Percentiles rank a stretch among this genome's conserved stretches.
phyloP scores from a whole-genome alignment of 2,797 vertebrate species.

The Morus bassanus region DNA sequence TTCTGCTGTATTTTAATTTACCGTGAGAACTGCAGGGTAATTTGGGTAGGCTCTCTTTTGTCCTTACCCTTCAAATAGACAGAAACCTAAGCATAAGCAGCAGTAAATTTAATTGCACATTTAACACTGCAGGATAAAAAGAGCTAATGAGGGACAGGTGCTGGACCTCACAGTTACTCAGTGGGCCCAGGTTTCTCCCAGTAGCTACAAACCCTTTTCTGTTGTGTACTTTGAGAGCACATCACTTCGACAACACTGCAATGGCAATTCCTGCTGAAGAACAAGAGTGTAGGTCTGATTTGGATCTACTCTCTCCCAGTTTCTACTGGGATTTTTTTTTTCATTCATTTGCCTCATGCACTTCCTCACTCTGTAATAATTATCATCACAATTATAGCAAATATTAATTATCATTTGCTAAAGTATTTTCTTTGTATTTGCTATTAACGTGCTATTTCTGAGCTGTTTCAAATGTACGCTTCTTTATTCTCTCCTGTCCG shows the following conservation, averaged over 20 bases:
- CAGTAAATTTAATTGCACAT: background rate
- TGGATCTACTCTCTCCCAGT: background rate
- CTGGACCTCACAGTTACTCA: background rate
- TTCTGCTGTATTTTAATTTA: background rate
- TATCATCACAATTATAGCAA: background rate
- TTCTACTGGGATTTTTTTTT: background rate
- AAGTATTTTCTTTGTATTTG: background rate
- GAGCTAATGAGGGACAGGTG: background rate
- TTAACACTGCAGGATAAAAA: background rate
- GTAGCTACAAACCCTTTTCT: background rate
- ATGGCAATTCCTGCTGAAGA: background rate
- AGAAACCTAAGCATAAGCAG: background rate
- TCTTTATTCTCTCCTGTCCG: background rate
- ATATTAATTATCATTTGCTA: slow-evolving; percentile 21
- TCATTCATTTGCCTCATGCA: background rate
- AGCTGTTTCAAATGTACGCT: background rate
- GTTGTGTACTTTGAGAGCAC: background rate
- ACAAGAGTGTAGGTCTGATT: background rate
- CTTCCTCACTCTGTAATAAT: background rate
- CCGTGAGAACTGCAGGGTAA: background rate
- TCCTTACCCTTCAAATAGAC: background rate
- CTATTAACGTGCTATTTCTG: background rate
- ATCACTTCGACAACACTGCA: background rate
- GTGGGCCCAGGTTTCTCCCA: background rate
- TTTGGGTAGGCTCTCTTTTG: background rate